Conservation (phyloP, 1,140 invertebrate species). For the Bombus consobrinus region DNA sequence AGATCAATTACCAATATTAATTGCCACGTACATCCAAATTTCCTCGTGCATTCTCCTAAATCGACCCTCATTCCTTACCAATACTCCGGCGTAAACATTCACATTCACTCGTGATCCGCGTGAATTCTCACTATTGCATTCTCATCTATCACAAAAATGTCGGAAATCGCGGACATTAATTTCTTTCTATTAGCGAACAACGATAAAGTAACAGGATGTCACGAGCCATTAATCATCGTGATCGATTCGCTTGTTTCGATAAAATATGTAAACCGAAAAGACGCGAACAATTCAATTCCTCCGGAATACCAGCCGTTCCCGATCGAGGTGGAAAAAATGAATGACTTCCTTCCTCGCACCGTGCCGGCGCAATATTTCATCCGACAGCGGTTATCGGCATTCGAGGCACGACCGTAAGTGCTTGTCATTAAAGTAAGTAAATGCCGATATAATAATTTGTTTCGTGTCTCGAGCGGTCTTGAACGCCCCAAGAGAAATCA, state of each 20-base stretch:
- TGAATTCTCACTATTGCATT: background rate
- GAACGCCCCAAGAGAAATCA: conserved; percentile 67
- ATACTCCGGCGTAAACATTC: background rate
- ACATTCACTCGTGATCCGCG: background rate
- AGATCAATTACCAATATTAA: background rate
- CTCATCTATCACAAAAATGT: background rate
- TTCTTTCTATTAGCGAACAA: background rate
- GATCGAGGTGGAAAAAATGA: conserved; percentile 19
- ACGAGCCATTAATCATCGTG: conserved; percentile 15
- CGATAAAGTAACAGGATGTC: background rate
- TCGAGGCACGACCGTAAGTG: conserved; percentile 57
- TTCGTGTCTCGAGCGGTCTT: conserved; percentile 3
- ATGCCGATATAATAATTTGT: conserved; percentile 60
- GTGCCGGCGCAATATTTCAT: conserved; percentile 56
- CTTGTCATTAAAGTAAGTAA: conserved; percentile 64
- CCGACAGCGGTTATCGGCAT: conserved; percentile 51
- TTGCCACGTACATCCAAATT: background rate
- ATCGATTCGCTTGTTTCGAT: conserved; percentile 49
- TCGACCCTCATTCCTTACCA: background rate
- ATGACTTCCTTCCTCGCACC: conserved; percentile 46
- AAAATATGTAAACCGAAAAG: conserved; percentile 49
- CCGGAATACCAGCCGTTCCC: conserved; percentile 27
- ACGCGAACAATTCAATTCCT: conserved; percentile 53
- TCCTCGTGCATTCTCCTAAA: background rate
- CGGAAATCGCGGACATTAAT: conserved; percentile 8